These are phyloP conservation scores for Siniperca knerii DNA, from an alignment of 2,113 vertebrate genomes.

Conservation along the genomic window DNA sequence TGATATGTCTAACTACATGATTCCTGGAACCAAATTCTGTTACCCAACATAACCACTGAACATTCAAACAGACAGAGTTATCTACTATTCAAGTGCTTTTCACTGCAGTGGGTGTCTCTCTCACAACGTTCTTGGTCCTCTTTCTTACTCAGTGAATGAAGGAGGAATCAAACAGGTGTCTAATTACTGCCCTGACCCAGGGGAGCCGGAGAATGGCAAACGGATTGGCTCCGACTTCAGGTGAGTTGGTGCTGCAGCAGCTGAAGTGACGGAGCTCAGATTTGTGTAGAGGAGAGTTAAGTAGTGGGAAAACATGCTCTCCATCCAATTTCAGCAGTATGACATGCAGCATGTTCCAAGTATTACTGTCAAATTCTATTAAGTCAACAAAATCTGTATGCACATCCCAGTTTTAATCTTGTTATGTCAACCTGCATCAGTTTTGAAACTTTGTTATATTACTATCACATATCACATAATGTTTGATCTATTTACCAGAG, in stretches of 20 bases:
- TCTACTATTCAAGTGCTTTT: slow-evolving; percentile 38
- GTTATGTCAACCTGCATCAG: not conserved
- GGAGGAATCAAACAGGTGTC: slow-evolving; percentile 98
- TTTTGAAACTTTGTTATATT: not conserved
- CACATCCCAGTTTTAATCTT: not conserved
- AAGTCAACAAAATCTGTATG: not conserved
- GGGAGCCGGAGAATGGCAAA: slow-evolving; percentile 98
- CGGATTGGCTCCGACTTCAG: slow-evolving; percentile 96
- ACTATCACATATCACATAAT: not conserved
- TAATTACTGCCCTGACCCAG: slow-evolving; percentile 97
- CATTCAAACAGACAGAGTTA: slow-evolving; percentile 7
- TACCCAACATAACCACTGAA: slow-evolving; percentile 8
- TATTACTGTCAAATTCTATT: slow-evolving; percentile 17
- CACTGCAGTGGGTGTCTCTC: slow-evolving; percentile 35
- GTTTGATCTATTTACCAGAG: not conserved
- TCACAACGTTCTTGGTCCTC: slow-evolving; percentile 45
- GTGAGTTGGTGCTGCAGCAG: slow-evolving; percentile 79
- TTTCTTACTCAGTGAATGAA: slow-evolving; percentile 91
- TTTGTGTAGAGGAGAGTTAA: not conserved
- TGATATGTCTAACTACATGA: slow-evolving; percentile 21
- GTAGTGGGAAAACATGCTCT: not conserved
- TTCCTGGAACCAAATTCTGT: slow-evolving; percentile 30
- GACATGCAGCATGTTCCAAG: not conserved
- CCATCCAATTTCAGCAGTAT: not conserved
- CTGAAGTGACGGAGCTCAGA: slow-evolving; percentile 8